These are phyloP conservation scores for Nineta flava DNA, from an alignment of 2,888 invertebrate genomes.

Conservation along the genomic window DNA sequence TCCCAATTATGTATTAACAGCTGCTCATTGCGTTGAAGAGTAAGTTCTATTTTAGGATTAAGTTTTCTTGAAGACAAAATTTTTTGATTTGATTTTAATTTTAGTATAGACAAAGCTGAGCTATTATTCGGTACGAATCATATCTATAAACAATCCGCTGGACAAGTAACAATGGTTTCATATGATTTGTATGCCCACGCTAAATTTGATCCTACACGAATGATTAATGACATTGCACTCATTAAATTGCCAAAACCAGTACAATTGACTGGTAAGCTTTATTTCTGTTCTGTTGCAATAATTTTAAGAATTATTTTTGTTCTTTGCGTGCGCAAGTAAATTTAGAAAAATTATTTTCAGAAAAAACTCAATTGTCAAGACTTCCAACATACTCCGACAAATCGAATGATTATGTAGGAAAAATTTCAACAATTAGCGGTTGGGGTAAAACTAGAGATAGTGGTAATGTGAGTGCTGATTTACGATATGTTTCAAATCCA, in stretches of 20 bases:
- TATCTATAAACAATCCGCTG: background rate
- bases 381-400: background rate
- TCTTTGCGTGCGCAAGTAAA: background rate
- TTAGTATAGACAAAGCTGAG: background rate
- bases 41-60: background rate
- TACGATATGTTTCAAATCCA: background rate
- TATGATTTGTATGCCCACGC: background rate
- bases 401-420: background rate
- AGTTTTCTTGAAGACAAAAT: background rate
- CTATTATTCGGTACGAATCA: background rate
- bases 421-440: background rate
- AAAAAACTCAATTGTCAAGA: background rate
- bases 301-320: background rate
- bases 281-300: background rate
- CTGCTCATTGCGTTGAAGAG: background rate
- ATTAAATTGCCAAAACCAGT: background rate
- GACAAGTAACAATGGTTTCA: background rate
- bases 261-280: background rate
- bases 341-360: background rate
- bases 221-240: background rate
- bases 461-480: background rate
- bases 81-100: background rate
- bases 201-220: background rate
- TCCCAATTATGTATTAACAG: background rate
- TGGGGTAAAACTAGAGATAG: constrained; percentile 3